A percentile compares a stretch with the other conserved stretches of the same genome.
Evolutionary conservation across 2,113 vertebrate genomes (phyloP).

Genomic region (Etia nguti): DNA sequence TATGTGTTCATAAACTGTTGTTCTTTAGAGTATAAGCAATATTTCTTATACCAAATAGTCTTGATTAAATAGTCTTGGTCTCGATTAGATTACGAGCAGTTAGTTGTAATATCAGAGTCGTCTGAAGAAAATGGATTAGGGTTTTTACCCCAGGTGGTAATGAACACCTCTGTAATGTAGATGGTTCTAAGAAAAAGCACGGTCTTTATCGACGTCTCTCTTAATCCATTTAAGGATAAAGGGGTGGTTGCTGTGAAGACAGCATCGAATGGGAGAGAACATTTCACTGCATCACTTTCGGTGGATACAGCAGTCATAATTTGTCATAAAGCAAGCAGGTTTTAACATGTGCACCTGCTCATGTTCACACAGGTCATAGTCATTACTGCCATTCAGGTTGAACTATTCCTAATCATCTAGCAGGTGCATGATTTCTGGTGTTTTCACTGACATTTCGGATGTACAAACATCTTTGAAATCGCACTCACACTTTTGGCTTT

Average conservation of each 20-base stretch:
- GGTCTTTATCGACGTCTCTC: background rate
- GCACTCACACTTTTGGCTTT: background rate
- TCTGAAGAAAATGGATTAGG: background rate
- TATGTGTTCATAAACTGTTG: background rate
- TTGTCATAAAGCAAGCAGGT: background rate
- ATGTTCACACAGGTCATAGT: background rate
- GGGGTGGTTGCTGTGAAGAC: background rate
- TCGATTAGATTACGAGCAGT: background rate
- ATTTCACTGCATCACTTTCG: background rate
- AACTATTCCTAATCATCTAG: background rate
- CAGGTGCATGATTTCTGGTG: background rate
- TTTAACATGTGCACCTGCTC: background rate
- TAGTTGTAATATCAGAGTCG: background rate
- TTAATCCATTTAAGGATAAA: background rate
- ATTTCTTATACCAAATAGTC: background rate
- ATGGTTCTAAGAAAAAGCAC: background rate
- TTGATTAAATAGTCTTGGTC: background rate
- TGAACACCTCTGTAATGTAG: background rate
- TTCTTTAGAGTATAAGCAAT: too few species aligned
- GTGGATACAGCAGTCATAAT: background rate
- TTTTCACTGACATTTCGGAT: background rate
- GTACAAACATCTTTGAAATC: background rate
- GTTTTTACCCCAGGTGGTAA: background rate
- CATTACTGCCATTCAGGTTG: background rate
- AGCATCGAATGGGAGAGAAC: background rate